Percentiles rank a stretch among this genome's conserved stretches.
phyloP scores from a whole-genome alignment of 2,797 vertebrate genomes.

The Myotis myotis region DNA sequence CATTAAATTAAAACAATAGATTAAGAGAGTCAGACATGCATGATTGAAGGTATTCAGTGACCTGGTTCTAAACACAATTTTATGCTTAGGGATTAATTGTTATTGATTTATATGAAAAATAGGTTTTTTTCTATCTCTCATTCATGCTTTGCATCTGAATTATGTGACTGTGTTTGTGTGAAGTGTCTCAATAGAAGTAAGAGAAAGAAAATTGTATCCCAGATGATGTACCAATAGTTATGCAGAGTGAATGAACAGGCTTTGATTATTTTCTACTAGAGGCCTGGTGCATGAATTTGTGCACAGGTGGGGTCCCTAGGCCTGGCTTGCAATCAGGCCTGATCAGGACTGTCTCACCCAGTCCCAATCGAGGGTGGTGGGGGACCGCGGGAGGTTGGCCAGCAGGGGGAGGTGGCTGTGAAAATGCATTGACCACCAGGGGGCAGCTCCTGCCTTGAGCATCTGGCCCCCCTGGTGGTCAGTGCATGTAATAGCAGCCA shows the following conservation, averaged over 20 bases:
- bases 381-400: too few relatives aligned
- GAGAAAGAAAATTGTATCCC: background rate
- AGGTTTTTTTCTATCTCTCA: background rate
- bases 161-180: background rate
- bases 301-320: too few relatives aligned
- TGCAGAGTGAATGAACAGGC: background rate
- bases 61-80: background rate
- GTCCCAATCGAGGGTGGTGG: too few relatives aligned
- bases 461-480: too few relatives aligned
- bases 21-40: background rate
- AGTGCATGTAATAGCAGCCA: too few relatives aligned
- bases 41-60: conserved; percentile 19
- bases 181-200: conserved; percentile 3
- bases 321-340: too few relatives aligned
- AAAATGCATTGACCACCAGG: too few relatives aligned
- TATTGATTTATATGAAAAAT: conserved; percentile 37
- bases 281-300: too few relatives aligned
- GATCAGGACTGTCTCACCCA: too few relatives aligned
- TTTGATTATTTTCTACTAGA: background rate
- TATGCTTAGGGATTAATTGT: conserved; percentile 25
- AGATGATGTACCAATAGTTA: background rate
- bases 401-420: too few relatives aligned
- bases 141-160: conserved; percentile 31
- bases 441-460: too few relatives aligned
- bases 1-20: conserved; percentile 3